Evolutionary conservation across 2,113 vertebrate genomes (phyloP), one percentile per base, ranked within the genome.

Genomic region (Colossoma macropomum): DNA sequence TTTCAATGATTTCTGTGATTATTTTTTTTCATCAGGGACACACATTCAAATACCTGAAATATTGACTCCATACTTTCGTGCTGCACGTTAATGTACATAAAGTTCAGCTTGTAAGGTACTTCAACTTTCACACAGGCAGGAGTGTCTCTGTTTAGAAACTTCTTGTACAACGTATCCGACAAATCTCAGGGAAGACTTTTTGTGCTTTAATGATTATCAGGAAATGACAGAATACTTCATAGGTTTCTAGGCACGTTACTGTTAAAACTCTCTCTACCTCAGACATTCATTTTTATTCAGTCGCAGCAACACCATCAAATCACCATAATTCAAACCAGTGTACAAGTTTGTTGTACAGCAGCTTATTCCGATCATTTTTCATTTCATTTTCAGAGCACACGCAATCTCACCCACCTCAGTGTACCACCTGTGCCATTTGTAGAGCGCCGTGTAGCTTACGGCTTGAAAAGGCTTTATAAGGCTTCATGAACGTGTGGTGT

Each of bases 191-290:
- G 62, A 50, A 52, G 28, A 30, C 60, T 32, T 69, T 45, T n/a
- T 56, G 25, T 69, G 45, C 21, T 83, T 45, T 77, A 59, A 32
- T 32, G 9, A 28, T 70, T 11, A 75, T 54, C 69, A 71, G 28
- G 27, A 75, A 23, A 72, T 63, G 25, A 80, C 32, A 38, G 27
- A 27, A 72, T 70, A 66, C 65, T 54, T 83, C 60, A 30, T 19
- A 12, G 38, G 25, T 77, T 70, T 70, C 74, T 34, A 83, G 48
- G 34, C 65, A 27, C 12, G n/a, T 69, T 82, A 59, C 66, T 74
- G 34, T 75, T 59, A 52, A 32, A 73, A 56, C 50, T 74, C 60
- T 59, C 15, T 79, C 84, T 86, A 82, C 84, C 84, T 79, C 84
- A 82, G 7, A 30, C 0, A 73, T 30, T 66, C 30, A 72, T 45